Evolutionary conservation across 2,888 invertebrate genomes (phyloP).

Genomic region (Trissolcus brochymenae): DNA sequence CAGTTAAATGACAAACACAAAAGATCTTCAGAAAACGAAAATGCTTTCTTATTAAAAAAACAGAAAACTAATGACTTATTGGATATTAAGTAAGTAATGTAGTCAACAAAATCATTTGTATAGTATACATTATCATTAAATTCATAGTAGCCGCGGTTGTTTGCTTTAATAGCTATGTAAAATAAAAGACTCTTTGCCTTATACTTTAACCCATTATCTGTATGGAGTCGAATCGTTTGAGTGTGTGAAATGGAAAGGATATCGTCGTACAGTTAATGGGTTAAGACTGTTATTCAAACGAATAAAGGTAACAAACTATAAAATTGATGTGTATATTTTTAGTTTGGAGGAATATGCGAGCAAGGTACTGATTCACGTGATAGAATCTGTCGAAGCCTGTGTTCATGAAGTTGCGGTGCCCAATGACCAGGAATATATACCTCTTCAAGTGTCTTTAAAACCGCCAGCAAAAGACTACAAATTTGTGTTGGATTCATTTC

Average conservation of each 20-base stretch:
- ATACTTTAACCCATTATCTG: too few relatives aligned
- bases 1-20: conserved; percentile 6
- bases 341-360: conserved; percentile 87
- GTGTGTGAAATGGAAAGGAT: too few relatives aligned
- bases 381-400: conserved; percentile 94
- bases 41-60: conserved; percentile 9
- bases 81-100: conserved; percentile 18
- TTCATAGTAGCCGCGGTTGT: too few relatives aligned
- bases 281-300: too few relatives aligned
- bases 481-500: conserved; percentile 98
- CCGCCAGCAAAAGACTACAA: conserved; percentile 94
- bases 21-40: conserved; percentile 5
- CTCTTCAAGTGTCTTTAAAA: conserved; percentile 78
- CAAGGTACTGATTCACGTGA: conserved; percentile 90
- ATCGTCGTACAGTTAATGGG: too few relatives aligned
- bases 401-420: conserved; percentile 98
- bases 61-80: conserved; percentile 26
- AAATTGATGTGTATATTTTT: not conserved
- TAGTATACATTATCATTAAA: too few relatives aligned
- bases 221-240: too few relatives aligned
- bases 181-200: too few relatives aligned
- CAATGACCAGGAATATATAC: conserved; percentile 87
- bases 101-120: too few relatives aligned
- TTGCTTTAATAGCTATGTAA: too few relatives aligned
- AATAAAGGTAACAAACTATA: not conserved